Evolutionary conservation across 64 coral and sea anemone species (phyloP).

Genomic region (Montipora cactus): DNA sequence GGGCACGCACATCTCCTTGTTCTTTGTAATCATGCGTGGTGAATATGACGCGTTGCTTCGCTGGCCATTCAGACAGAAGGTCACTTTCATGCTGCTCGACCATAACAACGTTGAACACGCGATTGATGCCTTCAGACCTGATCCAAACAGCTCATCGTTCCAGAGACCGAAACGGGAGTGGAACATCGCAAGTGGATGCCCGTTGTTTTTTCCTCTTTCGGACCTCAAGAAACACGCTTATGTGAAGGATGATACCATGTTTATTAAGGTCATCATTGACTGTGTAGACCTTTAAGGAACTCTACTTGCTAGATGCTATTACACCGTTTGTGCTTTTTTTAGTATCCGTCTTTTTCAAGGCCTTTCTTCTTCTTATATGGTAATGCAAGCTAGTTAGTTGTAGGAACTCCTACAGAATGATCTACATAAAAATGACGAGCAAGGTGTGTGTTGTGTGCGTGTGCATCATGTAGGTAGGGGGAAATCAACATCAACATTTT

Average conservation of each 20-base stretch:
- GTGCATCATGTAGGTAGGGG: too few relatives aligned
- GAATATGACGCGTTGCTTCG: conserved; percentile 53
- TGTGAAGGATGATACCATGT: conserved; percentile 67
- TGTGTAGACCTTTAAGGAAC: background rate
- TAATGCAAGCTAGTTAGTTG: too few relatives aligned
- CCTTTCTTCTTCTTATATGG: too few relatives aligned
- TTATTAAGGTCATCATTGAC: conserved; percentile 61
- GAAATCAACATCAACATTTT: too few relatives aligned
- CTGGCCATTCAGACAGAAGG: conserved; percentile 75
- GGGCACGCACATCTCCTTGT: conserved; percentile 53
- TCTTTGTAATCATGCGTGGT: conserved; percentile 74
- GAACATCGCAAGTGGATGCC: conserved; percentile 72
- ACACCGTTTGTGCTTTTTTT: too few relatives aligned
- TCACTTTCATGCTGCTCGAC: conserved; percentile 68
- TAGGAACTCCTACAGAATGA: too few relatives aligned
- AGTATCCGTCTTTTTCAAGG: too few relatives aligned
- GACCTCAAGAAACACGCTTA: conserved; percentile 62
- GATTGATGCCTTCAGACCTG: conserved; percentile 66
- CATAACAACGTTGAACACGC: conserved; percentile 64
- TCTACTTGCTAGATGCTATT: too few relatives aligned
- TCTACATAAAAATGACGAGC: too few relatives aligned
- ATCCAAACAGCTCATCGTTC: conserved; percentile 65
- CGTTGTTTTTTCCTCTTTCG: conserved; percentile 46
- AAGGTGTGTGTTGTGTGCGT: too few relatives aligned
- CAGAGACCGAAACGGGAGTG: conserved; percentile 43